Evolutionary conservation across 2,113 vertebrate genomes (phyloP).

Genomic region (Cololabis saira): DNA sequence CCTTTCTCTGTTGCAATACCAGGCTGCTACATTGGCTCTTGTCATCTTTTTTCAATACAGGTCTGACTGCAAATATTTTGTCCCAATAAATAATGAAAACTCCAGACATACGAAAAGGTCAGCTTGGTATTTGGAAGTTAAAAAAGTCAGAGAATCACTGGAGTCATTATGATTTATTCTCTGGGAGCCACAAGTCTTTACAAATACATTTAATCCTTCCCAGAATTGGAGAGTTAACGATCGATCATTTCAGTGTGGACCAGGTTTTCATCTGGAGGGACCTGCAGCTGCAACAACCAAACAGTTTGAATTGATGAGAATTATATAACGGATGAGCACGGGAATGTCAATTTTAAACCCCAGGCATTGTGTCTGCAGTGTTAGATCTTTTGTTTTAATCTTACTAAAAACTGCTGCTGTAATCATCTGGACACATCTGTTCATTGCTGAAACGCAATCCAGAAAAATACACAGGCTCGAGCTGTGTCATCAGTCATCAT

Average conservation of each 20-base stretch:
- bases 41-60: neutral
- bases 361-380: neutral
- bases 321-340: slow-evolving; percentile 7
- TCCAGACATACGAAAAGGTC: neutral
- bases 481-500: too few relatives aligned
- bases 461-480: neutral
- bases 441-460: neutral
- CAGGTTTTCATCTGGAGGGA: neutral
- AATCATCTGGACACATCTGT: slow-evolving; percentile 32
- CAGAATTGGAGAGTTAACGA: too few relatives aligned
- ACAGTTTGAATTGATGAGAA: neutral
- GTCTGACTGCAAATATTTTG: neutral
- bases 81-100: neutral
- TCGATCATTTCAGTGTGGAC: neutral
- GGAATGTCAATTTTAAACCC: slow-evolving; percentile 1
- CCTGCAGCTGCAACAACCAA: neutral
- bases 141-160: too few relatives aligned
- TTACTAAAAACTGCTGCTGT: neutral
- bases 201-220: too few relatives aligned
- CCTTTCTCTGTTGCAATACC: neutral
- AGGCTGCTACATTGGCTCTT: too few relatives aligned
- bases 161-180: too few relatives aligned
- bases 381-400: slow-evolving; percentile 29
- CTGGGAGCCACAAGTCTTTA: too few relatives aligned
- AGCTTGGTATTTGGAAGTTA: too few relatives aligned